Base-by-base conservation (phyloP, 2,888 invertebrate genomes). In the Drosophila meridionalis region DNA sequence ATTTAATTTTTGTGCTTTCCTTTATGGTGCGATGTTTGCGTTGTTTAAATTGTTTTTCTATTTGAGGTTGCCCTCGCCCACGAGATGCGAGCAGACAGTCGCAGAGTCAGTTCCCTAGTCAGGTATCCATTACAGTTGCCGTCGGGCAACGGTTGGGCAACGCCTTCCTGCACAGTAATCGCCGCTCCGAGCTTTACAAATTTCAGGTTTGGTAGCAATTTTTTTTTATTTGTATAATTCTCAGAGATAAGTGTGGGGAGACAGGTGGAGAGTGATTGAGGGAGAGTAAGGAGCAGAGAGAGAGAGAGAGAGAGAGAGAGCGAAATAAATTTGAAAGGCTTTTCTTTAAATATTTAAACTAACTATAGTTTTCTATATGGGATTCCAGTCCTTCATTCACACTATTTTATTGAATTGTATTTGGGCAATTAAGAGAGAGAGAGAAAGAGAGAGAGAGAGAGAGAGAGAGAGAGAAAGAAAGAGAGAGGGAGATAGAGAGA, bases 21-120 rank as follows among this genome's bases (percentile, higher is more conserved):
- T 70, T 87, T 75, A 78, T 38, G 60, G 50, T 40, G 56, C 53
- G 64, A 73, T 89, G 84, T 89, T 85, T 85, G 89, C 87, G 69
- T 75, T 71, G 77, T 73, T 87, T 77, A 85, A 85, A 89, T 89
- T 87, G 89, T 89, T 89, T 89, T 89, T 85, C 89, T 79, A 89
- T 89, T 85, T 89, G 82, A 87, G 89, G 85, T 87, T 79, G 69
- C 50, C 73, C 47, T 47, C 67, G 72, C 73, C 67, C 69, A 45
- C 59, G 58, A 62, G 60, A 60, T 34, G 59, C 73, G 58, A 43
- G 42, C 80, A 65, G 52, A 64, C 59, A 71, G 59, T 78, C 68
- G 55, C 68, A 53, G 69, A 67, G 57, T 73, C 66, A 64, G 66
- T 64, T 71, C 72, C 73, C 74, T 28, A 57, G 76, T 60, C 57